These are phyloP conservation scores for Drosophila bipectinata DNA, from an alignment of 1,140 invertebrate genomes.

Conservation along the genomic window DNA sequence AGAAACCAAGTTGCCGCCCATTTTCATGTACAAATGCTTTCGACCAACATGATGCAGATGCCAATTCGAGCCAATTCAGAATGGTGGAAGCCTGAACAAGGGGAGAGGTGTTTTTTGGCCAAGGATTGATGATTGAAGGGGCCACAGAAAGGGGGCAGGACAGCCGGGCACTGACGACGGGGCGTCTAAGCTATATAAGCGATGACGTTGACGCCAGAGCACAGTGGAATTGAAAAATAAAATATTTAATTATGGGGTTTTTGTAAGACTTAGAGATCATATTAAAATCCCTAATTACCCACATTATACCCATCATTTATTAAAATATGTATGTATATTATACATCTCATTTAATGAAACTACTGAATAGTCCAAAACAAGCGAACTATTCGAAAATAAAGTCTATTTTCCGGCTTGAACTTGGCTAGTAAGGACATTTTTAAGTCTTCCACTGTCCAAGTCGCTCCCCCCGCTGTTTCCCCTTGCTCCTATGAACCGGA, in stretches of 20 bases:
- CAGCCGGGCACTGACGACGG: slow-evolving; percentile 60
- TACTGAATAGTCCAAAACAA: too few relatives aligned
- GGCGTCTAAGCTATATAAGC: slow-evolving; percentile 75
- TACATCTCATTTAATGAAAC: too few relatives aligned
- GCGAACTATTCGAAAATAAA: too few relatives aligned
- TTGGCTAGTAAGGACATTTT: too few relatives aligned
- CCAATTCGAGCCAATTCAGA: slow-evolving; percentile 65
- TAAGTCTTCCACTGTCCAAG: slow-evolving; percentile 19
- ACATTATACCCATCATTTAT: too few relatives aligned
- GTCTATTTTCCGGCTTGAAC: too few relatives aligned
- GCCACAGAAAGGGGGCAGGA: slow-evolving; percentile 6
- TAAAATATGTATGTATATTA: too few relatives aligned
- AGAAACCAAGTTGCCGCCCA: slow-evolving; percentile 78
- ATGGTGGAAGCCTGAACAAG: slow-evolving; percentile 15
- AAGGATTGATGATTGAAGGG: slow-evolving; percentile 5
- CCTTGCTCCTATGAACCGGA: slow-evolving; percentile 15
- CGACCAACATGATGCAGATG: slow-evolving; percentile 75
- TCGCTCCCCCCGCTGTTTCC: neutral
- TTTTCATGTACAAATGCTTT: slow-evolving; percentile 66
- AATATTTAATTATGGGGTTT: neutral
- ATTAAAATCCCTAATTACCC: too few relatives aligned
- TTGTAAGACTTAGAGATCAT: too few relatives aligned
- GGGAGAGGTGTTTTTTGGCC: neutral
- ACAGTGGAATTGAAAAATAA: slow-evolving; percentile 14
- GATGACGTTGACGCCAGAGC: slow-evolving; percentile 68